phyloP scores from a whole-genome alignment of 2,113 vertebrate genomes.

The Ardeotis arabs region DNA sequence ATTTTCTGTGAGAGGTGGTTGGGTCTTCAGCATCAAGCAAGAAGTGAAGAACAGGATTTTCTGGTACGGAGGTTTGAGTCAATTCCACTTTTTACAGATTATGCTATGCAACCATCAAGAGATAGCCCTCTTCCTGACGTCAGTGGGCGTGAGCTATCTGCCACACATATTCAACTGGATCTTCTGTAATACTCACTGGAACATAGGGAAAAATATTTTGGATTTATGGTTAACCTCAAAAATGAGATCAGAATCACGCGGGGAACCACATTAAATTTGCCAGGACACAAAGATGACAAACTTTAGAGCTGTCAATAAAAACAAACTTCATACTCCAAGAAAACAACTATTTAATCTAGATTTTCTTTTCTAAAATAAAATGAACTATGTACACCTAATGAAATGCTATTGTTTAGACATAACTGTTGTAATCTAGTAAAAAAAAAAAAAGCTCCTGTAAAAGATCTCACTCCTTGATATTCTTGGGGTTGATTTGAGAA shows the following conservation, averaged over 20 bases:
- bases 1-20: background rate
- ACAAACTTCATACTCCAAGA: background rate
- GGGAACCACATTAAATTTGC: background rate
- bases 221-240: background rate
- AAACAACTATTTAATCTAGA: background rate
- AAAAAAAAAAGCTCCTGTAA: background rate
- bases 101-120: background rate
- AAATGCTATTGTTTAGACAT: background rate
- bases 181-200: background rate
- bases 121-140: background rate
- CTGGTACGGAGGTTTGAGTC: background rate
- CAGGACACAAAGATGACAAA: background rate
- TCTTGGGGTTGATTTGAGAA: background rate
- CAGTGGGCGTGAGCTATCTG: background rate
- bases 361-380: background rate
- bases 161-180: background rate
- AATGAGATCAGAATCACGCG: background rate
- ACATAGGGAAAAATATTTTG: background rate
- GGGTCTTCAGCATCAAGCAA: background rate
- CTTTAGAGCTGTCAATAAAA: background rate
- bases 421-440: background rate
- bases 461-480: background rate
- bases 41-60: background rate
- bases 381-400: background rate
- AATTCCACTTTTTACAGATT: background rate